These are phyloP conservation scores for Chrosomus eos DNA, from an alignment of 2,797 vertebrate genomes.

Conservation along the genomic window DNA sequence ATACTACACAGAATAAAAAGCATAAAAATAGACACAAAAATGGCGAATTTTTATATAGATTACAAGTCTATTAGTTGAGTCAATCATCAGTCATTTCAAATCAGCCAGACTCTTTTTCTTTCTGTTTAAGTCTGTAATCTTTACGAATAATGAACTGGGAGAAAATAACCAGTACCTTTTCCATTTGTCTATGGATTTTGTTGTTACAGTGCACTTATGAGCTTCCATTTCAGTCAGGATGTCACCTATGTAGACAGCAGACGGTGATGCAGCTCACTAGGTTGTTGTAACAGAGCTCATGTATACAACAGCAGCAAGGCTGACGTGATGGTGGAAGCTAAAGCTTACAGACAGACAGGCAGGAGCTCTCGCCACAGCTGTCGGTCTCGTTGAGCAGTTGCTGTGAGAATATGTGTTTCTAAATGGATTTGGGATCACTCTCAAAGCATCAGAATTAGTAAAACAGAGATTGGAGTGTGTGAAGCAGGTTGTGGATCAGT, in stretches of 20 bases:
- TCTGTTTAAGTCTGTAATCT: background rate
- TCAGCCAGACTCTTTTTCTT: no score
- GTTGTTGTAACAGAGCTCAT: background rate
- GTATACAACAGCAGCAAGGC: background rate
- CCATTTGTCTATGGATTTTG: background rate
- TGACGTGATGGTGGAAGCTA: background rate
- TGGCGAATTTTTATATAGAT: background rate
- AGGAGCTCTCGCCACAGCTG: background rate
- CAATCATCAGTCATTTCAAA: background rate
- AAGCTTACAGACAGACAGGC: background rate
- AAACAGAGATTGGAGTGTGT: slow-evolving; percentile 14
- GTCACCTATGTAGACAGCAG: background rate
- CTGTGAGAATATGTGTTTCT: background rate
- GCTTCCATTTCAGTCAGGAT: background rate
- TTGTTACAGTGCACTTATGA: background rate
- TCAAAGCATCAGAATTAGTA: slow-evolving; percentile 1
- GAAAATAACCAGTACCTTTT: background rate
- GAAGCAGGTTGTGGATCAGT: slow-evolving; percentile 17
- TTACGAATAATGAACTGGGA: background rate
- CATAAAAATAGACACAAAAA: background rate
- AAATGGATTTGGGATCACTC: background rate
- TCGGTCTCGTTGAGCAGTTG: background rate
- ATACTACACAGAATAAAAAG: background rate
- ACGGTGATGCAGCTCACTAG: background rate
- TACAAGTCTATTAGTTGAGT: background rate